Base-by-base conservation (phyloP, 2,888 invertebrate species). In the Chalcosyrphus nemorum region DNA sequence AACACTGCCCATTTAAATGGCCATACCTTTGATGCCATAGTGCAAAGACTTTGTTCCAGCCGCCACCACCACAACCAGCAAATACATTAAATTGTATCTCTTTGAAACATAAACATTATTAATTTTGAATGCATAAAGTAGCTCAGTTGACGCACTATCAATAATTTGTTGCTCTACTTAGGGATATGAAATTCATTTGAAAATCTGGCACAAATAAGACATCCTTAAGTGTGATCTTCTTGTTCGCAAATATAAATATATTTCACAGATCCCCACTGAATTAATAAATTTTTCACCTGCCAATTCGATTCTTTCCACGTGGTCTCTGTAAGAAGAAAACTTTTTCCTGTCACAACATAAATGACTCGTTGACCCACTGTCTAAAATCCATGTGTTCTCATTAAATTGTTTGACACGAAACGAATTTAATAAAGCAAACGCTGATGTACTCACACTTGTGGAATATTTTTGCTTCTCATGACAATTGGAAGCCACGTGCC, bases 21-120 rank as follows among this genome's bases (percentile, higher is more conserved):
- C 41, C 50, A 47, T 71, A 59, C 50, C 59, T 59, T 57, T 71
- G 57, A 59, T 50, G 59, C 71, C 71, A 59, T n/a, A 59, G 13
- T 29, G 50, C 21, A 24, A 43, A 43, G 7, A 43, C 9, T 43
- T 19, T 43, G 43, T 43, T 17, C 17, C 43, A 43, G 38, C 13
- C 38, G 13, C 38, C 38, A 38, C 38, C 38, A 43, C 1, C 6
- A 41, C 41, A 1, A 15, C 2, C 17, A 17, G 43, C 17, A 43
- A 43, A 17, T 43, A 17, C 17, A 43, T 43, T 17, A 6, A 43
- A 43, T 17, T 43, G 43, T 9, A 4, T 7, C 43, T 43, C 43
- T 41, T 38, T 38, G 5, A 13, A 15, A 13, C 15, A 15, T 41
- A 41, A 1, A 52, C 13, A 21, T 41, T 41, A 41, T 27, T 52